Evolutionary conservation across 2,888 invertebrate species (phyloP), one percentile per base, ranked within the genome.

Genomic region (Eulithis testata): DNA sequence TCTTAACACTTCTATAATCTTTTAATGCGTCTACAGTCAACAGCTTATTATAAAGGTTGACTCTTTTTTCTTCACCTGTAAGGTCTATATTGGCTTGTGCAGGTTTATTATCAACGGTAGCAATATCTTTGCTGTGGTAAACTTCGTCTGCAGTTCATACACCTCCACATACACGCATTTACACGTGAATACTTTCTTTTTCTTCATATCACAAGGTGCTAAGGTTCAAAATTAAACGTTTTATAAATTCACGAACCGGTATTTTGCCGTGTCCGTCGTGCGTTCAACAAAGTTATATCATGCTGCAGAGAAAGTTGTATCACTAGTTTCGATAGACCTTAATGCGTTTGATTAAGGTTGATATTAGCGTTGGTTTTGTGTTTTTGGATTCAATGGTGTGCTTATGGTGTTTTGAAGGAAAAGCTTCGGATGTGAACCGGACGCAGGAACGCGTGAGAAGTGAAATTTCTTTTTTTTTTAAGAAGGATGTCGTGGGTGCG

Each of bases 401-500:
- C 72, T 76, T 78, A 78, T 76, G 75, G 71, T 78, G 81, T 78
- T 84, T 82, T 84, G 85, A 88, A 89, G 87, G 89, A 90, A 90
- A 91, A 89, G 87, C 86, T 81, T 78, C 79, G 83, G 85, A 88
- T 86, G 84, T 84, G 81, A 91, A 88, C 90, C 89, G 90, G 90
- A 91, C 87, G 79, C 87, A 84, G 86, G 88, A 85, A 84, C 81
- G 80, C 81, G 83, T 86, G 87, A 81, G 85, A 89, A 88, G 87
- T 86, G 88, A 91, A 88, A 90, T 87, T 88, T 86, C 82, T 78
- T 84, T 83, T 83, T 83, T 83, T 82, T 82, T 86, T 83, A 82
- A 79, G 82, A 82, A 91, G 90, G 90, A 91, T 87, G 87, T 78
- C 77, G 79, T 82, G 78, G 83, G 85, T 82, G 83, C 78, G 77